Evolutionary conservation across 1,140 invertebrate species (phyloP), one percentile per base, ranked within the genome.

Genomic region (Adoxophyes honmai): DNA sequence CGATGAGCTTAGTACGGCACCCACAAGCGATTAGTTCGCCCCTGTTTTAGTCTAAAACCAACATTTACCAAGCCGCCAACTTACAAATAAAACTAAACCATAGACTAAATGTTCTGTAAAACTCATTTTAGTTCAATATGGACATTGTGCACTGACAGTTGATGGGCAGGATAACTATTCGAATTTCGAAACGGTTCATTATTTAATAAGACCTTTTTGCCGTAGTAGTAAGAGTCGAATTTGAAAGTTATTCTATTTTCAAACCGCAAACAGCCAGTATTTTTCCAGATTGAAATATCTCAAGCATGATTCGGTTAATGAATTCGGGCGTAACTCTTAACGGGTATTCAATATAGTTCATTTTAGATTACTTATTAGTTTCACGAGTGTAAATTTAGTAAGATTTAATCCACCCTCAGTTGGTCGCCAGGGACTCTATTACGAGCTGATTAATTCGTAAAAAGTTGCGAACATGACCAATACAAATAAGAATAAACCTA

Each of bases 1-100:
- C 75, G 81, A 83, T 83, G 70, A 86, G 78, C 76, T 81, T 75
- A 82, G 70, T 64, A 71, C 66, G 72, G 68, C 75, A 78, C 78
- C 77, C 78, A 78, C 70, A 76, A 76, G 69, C 71, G 82, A 86
- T 84, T 84, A 84, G 66, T 53, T 59, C 15, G 55, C 55, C 68
- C 79, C 79, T 60, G 62, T 66, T 36, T 60, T 74, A 68, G 65
- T 14, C 44, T 7, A 18, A 57, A 28, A 15, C 34, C 28, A 33
- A 21, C 34, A 18, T 21, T 13, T 37, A 10, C 4, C 55, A 51
- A 28, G 21, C 21, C 21, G 21, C 21, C 21, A 28, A 28, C 14
- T 7, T 35, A 7, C 34, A 28, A 36, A 36, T 3, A 13, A 39
- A 39, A 55, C 15, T 21, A 4, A 16, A 55, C 21, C 42, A 21